Percentiles rank a stretch among this genome's conserved stretches.
Evolutionary conservation across 2,888 invertebrate species (phyloP).

Genomic region (Himalopsyche japonica): DNA sequence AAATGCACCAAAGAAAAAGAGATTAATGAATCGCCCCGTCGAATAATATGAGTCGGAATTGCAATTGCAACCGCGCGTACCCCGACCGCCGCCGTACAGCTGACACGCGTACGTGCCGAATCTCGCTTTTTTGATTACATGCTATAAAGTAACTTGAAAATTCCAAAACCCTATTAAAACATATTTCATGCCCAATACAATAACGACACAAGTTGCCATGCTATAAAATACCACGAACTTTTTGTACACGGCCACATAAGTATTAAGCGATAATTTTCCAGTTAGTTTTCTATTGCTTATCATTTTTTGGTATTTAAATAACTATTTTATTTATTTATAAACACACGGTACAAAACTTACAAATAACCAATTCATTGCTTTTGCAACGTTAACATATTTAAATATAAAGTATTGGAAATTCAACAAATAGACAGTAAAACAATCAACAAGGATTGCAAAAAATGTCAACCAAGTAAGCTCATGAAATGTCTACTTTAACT

Average conservation of each 20-base stretch:
- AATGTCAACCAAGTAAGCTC: no score
- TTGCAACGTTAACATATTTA: no score
- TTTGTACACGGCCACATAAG: background rate
- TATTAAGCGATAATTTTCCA: background rate
- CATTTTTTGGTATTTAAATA: no score
- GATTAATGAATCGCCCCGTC: constrained; percentile 29
- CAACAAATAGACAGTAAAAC: no score
- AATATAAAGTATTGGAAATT: no score
- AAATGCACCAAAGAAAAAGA: constrained; percentile 22
- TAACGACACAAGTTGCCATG: background rate
- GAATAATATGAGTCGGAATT: constrained; percentile 15
- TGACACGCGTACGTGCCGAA: background rate
- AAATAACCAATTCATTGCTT: no score
- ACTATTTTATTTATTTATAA: no score
- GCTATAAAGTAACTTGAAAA: background rate
- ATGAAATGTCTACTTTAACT: no score
- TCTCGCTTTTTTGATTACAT: background rate
- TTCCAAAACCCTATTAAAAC: background rate
- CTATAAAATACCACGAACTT: background rate
- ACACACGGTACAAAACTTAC: no score
- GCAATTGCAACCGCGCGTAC: background rate
- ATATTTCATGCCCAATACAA: background rate
- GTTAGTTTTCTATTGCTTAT: background rate
- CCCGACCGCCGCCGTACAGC: background rate
- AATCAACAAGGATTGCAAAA: no score